Base-by-base conservation (phyloP, 2,797 vertebrate species). In the Sebastes cheni region DNA sequence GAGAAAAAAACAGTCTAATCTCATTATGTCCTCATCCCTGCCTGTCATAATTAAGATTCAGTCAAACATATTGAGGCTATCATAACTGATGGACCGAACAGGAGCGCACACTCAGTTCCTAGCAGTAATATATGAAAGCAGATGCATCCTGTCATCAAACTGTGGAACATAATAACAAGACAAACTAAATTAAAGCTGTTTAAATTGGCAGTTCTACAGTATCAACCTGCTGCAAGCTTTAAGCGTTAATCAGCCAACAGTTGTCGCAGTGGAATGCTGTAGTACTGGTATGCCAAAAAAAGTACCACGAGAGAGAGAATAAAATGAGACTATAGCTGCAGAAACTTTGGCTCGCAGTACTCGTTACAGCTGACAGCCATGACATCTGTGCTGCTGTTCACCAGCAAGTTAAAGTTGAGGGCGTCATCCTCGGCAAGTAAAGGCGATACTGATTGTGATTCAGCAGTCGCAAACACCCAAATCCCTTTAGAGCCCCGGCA, bases 381-480 rank as follows among this genome's bases (percentile, higher is more conserved):
- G 52, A 56, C 12, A 8, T 70, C 55, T 79, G 27, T 73, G 62
- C 71, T 68, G 65, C 58, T 72, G 59, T 59, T 81, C 73, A 74
- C 34, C 4, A 76, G 61, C 69, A 32, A 85, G 69, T 86, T 87
- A 59, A 73, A 83, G 76, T 34, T 80, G 29, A 85, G 64, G 29
- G 20, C 6, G 22, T 69, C 25, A 72, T 90, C 87, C 86, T 91
- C 91, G 88, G 81, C 67, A 72, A 80, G 64, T 79, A 54, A 82
- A 88, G 81, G 77, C 34, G 2, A 67, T 39, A 14, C 79, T 91
- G 82, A 90, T 94, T 93, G 83, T 81, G 81, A 93, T 94, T 94
- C 92, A 90, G 83, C 67, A 25, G 76, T 32, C 36, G 77, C 79
- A 86, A 89, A 81, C 85, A 73, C 67, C 86, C 81, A 86, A 91